Conservation (phyloP, 2,797 vertebrate species). For the Argentina silus region DNA sequence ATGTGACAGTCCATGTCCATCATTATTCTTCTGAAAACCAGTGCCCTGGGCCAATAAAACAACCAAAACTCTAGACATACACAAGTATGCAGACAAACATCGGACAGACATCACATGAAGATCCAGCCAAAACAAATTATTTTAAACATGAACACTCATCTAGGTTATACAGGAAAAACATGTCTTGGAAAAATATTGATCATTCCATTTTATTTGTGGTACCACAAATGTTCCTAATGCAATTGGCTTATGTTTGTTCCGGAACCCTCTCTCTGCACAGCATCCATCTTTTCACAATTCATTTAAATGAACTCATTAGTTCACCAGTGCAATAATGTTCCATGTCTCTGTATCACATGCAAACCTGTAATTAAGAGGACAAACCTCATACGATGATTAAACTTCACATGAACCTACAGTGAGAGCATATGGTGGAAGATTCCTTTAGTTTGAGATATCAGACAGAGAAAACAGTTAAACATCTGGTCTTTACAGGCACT, state of each 20-base stretch:
- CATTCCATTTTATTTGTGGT: not conserved
- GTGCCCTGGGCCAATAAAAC: not conserved
- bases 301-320: not conserved
- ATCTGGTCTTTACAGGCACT: constrained; percentile 75
- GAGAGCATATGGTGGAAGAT: constrained; percentile 72
- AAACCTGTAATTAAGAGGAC: constrained; percentile 41
- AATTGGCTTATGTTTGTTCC: not conserved
- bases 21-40: constrained; percentile 20
- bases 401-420: constrained; percentile 54
- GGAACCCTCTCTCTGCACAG: not conserved
- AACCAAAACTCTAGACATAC: constrained; percentile 16
- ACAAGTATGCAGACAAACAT: constrained; percentile 29
- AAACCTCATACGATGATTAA: constrained; percentile 52
- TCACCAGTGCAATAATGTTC: not conserved
- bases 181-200: constrained; percentile 4
- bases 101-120: constrained; percentile 35
- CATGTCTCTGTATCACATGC: constrained; percentile 9
- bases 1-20: constrained; percentile 17
- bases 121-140: constrained; percentile 31
- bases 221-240: not conserved
- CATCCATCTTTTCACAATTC: not conserved
- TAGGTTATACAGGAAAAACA: not conserved
- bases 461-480: constrained; percentile 71
- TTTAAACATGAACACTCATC: constrained; percentile 9
- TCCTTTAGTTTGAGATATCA: constrained; percentile 68